Evolutionary conservation across 2,113 vertebrate genomes (phyloP), one percentile per base, ranked within the genome.

Genomic region (Eolophus roseicapilla): DNA sequence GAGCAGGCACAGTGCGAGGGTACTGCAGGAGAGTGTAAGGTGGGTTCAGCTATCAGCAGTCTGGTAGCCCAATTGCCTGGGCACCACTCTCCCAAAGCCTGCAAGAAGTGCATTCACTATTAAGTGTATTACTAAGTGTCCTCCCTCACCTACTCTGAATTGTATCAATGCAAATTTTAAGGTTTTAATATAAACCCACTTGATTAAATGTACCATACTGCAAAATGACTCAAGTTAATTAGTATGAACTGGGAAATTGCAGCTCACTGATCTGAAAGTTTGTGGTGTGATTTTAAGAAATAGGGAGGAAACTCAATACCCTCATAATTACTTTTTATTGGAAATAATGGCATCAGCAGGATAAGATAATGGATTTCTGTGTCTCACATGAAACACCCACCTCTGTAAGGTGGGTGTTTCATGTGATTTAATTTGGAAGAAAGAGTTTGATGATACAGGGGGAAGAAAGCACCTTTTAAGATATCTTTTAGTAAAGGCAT

Each of bases 291-390:
- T 95, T 96, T 94, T 91, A 88, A 97, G 90, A 95, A 96, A 94
- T 73, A 86, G 50, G 59, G 92, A 94, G 87, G 93, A 90, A 93
- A 82, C 92, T 96, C 96, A 73, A 70, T 97, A 96, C 80, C 47
- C 68, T 93, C 80, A 82, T 98, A 97, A 98, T 98, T 97, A 94
- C 92, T 92, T 97, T 97, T 97, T 91, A 85, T 93, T 97, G 95
- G 91, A 97, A 97, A 92, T 94, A 96, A 96, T 96, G 85, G 95
- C 91, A 94, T 88, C 92, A 75, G 87, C 83, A 96, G 92, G 96
- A 94, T 63, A 86, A 93, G 92, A 91, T 97, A 98, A 98, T 98
- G 96, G 96, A 96, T 98, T 97, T 97, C 92, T 80, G 55, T 93
- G 70, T 95, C 92, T 97, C 64, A 93, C 83, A 79, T 88, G 86